Percentiles rank a stretch among this genome's conserved stretches.
These are phyloP conservation scores for Scaptomyza pallida DNA, from an alignment of 1,140 invertebrate species.

Conservation along the genomic window DNA sequence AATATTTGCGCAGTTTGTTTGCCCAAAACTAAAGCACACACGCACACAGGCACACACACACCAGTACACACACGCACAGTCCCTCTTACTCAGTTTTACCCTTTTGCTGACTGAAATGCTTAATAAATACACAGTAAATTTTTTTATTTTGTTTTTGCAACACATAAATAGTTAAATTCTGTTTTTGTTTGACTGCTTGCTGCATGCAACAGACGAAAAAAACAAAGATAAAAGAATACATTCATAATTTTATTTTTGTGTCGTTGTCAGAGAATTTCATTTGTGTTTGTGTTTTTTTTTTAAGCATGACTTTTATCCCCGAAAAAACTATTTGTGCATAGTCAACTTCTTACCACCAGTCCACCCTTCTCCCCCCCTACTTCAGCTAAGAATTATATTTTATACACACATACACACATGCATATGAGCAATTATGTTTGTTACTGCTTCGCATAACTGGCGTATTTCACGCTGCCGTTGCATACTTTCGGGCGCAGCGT, in stretches of 20 bases:
- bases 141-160: too few relatives aligned
- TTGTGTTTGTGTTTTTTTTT: slow-evolving; percentile 6
- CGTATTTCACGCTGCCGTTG: slow-evolving; percentile 38
- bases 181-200: slow-evolving; percentile 45
- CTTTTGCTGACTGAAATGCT: slow-evolving; percentile 53
- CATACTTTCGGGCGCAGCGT: slow-evolving; percentile 47
- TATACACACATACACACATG: slow-evolving; percentile 27
- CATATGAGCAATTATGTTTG: slow-evolving; percentile 39
- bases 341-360: slow-evolving; percentile 34
- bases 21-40: slow-evolving; percentile 43
- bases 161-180: slow-evolving; percentile 20
- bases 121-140: slow-evolving; percentile 65
- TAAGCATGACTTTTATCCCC: too few relatives aligned
- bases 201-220: slow-evolving; percentile 44
- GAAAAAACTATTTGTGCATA: slow-evolving; percentile 60
- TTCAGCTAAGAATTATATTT: slow-evolving; percentile 53
- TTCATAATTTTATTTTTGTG: slow-evolving; percentile 69
- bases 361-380: too few relatives aligned
- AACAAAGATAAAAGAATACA: too few relatives aligned
- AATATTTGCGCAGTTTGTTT: slow-evolving; percentile 67
- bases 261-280: slow-evolving; percentile 21
- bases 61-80: slow-evolving; percentile 8
- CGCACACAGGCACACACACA: slow-evolving; percentile 8
- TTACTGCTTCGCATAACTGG: slow-evolving; percentile 36
- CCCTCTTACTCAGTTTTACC: not conserved